A percentile compares a stretch with the other conserved stretches of the same genome.
Evolutionary conservation across 1,140 invertebrate species (phyloP).

Genomic region (Megalopta genalis): DNA sequence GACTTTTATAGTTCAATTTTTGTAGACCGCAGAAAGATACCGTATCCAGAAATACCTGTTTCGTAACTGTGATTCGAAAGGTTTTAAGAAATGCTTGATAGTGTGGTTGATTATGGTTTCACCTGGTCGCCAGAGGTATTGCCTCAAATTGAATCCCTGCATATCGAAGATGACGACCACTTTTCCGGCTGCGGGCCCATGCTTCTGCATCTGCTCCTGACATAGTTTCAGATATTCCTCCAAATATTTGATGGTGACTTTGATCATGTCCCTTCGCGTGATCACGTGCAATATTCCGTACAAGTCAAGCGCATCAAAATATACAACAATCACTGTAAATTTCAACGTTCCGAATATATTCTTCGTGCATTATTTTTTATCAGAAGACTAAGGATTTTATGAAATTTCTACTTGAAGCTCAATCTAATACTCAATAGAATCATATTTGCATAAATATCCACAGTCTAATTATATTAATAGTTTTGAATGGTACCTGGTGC

Average conservation of each 20-base stretch:
- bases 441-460: too few species aligned
- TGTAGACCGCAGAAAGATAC: neutral
- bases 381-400: too few species aligned
- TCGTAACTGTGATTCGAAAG: neutral
- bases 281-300: slow-evolving; percentile 90
- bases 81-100: neutral
- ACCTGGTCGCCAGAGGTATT: slow-evolving; percentile 93
- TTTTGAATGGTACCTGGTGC: slow-evolving; percentile 82
- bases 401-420: too few species aligned
- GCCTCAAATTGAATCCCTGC: slow-evolving; percentile 90
- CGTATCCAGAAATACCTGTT: neutral
- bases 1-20: neutral
- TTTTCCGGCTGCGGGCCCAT: slow-evolving; percentile 83
- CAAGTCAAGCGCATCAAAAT: slow-evolving; percentile 87
- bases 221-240: slow-evolving; percentile 83
- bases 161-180: slow-evolving; percentile 91
- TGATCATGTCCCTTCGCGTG: slow-evolving; percentile 86
- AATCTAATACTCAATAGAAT: too few species aligned
- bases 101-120: slow-evolving; percentile 10
- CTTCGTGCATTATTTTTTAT: neutral
- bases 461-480: too few species aligned
- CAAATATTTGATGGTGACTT: slow-evolving; percentile 83
- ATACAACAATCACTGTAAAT: slow-evolving; percentile 84
- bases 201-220: slow-evolving; percentile 81
- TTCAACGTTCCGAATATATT: neutral